phyloP scores from a whole-genome alignment of 2,113 vertebrate genomes.

The Drymodes brunneopygia region DNA sequence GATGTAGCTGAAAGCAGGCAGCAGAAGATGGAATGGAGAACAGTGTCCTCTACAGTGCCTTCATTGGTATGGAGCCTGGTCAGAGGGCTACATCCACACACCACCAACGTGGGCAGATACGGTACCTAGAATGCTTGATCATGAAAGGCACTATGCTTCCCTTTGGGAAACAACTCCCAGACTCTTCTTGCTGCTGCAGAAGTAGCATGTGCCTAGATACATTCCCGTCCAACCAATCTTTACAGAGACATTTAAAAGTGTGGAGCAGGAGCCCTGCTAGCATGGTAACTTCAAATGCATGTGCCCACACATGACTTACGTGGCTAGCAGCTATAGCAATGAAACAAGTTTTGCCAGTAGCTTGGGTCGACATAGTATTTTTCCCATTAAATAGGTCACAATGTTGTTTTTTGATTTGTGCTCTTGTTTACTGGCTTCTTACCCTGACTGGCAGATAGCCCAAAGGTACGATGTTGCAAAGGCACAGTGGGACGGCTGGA shows the following conservation, averaged over 20 bases:
- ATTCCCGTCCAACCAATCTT: neutral
- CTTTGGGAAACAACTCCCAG: neutral
- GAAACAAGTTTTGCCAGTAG: neutral
- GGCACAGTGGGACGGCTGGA: neutral
- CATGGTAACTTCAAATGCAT: neutral
- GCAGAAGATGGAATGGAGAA: neutral
- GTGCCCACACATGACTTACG: neutral
- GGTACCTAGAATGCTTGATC: neutral
- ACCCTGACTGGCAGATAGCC: neutral
- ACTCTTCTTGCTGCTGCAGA: neutral
- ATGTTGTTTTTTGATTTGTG: neutral
- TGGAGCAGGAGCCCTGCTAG: neutral
- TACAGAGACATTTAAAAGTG: neutral
- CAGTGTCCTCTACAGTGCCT: neutral
- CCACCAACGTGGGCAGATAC: fast-evolving
- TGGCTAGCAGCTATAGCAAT: neutral
- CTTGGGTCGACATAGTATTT: neutral
- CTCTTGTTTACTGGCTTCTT: neutral
- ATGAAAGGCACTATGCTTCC: neutral
- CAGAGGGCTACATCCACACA: neutral
- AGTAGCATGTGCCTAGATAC: neutral
- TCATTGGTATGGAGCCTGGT: neutral
- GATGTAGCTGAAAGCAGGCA: neutral
- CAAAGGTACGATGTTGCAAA: neutral
- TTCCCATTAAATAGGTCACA: constrained; percentile 14